These are phyloP conservation scores for Dryadula phaetusa DNA, from an alignment of 2,888 invertebrate genomes.

Conservation along the genomic window DNA sequence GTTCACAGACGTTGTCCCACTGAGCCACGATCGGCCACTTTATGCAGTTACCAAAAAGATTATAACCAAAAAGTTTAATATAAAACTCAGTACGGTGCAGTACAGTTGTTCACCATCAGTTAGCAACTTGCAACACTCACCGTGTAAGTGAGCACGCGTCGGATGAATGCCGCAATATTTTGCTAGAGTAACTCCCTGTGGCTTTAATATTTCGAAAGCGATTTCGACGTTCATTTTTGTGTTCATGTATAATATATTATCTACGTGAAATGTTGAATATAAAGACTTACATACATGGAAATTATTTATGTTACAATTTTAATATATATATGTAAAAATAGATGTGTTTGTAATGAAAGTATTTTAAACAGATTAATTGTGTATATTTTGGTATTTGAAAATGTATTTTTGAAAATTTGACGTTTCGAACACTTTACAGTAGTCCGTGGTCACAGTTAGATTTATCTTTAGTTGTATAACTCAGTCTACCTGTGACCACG, in stretches of 20 bases:
- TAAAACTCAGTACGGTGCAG: background rate
- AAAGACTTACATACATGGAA: no score
- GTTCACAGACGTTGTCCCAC: no score
- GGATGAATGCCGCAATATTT: slow-evolving; percentile 28
- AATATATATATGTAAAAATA: background rate
- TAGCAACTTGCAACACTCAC: background rate
- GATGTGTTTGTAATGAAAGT: no score
- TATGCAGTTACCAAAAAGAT: background rate
- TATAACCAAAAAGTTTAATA: background rate
- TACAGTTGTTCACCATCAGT: slow-evolving; percentile 2
- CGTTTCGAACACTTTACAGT: no score
- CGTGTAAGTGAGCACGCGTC: slow-evolving; percentile 23
- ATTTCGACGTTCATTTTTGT: slow-evolving; percentile 15
- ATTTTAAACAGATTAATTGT: no score
- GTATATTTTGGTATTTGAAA: no score
- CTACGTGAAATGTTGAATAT: background rate
- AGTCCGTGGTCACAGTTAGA: no score
- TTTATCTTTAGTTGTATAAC: no score
- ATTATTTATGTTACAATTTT: background rate
- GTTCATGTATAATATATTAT: background rate
- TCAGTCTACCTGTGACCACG: no score
- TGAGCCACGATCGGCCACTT: no score
- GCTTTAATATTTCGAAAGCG: slow-evolving; percentile 20
- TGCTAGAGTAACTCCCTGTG: slow-evolving; percentile 15
- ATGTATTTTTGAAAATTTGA: no score